Base-by-base conservation (phyloP, 1,140 invertebrate species). In the Euwallacea similis region DNA sequence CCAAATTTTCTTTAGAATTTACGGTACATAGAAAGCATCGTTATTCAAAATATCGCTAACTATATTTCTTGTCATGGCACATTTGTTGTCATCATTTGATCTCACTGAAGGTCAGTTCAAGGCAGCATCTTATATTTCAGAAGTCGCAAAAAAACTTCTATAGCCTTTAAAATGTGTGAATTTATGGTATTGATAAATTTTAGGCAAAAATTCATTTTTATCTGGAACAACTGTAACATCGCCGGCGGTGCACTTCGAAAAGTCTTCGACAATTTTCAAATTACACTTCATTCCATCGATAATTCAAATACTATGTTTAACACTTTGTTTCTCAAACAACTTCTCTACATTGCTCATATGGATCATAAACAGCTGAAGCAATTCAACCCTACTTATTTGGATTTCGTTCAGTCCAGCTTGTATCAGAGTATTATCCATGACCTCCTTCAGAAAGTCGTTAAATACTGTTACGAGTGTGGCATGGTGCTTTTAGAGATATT, bases 261-360 rank as follows among this genome's bases (percentile, higher is more conserved):
- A 73, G 65, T 77, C 78, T 64, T 77, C 75, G 80, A 86, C 83
- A 73, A 81, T 78, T 70, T 85, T 82, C n/a, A 79, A 44, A 71
- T 85, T 80, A 11, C 80, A 75, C 33, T 82, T 79, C 80, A 88
- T 84, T 4, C 83, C 86, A 77, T 88, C 86, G 41, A 89, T 78
- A 69, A 89, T 83, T 83, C 84, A 88, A 65, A 84, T 85, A 11
- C 83, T 82, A 64, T 72, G 72, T 8, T 71, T 77, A 46, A 72
- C 75, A 44, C 70, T 73, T 72, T 69, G 77, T 69, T n/a, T 77
- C 75, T 67, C 85, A 83, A 53, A 81, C 77, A 42, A 73, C 69
- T 74, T 74, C n/a, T n/a, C n/a, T n/a, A n/a, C n/a, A n/a, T n/a
- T n/a, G n/a, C n/a, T 76, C 44, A 87, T 81, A 8, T 78, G 74